phyloP scores from a whole-genome alignment of 2,797 vertebrate species.

The Chiroxiphia lanceolata region DNA sequence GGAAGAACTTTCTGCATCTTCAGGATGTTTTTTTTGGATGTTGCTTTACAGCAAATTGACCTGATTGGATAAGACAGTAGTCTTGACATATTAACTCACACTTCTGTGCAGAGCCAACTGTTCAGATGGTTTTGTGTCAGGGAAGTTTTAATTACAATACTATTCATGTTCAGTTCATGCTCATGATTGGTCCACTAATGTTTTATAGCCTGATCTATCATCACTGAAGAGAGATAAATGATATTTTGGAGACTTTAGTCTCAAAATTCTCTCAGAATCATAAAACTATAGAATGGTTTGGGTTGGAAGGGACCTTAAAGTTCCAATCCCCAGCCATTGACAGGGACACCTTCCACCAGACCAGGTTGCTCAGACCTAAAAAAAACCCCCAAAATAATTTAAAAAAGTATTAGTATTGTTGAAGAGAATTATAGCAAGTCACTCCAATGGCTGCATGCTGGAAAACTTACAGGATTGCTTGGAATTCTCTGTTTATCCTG shows the following conservation, averaged over 20 bases:
- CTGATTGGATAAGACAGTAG: neutral
- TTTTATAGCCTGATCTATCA: neutral
- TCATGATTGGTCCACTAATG: neutral
- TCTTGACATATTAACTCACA: neutral
- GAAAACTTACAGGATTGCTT: neutral
- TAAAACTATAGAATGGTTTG: neutral
- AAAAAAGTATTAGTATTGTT: neutral
- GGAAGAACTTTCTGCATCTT: neutral
- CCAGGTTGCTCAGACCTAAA: neutral
- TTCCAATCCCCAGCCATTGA: no score
- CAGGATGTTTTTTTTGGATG: neutral
- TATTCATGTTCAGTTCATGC: neutral
- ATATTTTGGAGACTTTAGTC: neutral
- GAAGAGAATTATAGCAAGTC: neutral
- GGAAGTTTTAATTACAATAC: neutral
- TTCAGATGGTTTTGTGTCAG: neutral
- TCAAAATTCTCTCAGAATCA: neutral
- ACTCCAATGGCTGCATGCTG: neutral
- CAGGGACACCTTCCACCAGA: neutral
- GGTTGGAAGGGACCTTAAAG: accelerated
- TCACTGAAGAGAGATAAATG: neutral
- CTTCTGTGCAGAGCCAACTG: neutral
- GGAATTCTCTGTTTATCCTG: neutral
- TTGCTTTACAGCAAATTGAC: neutral
- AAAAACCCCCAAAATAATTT: neutral